Conservation (phyloP, 2,797 vertebrate species). For the Pipistrellus pipistrellus region DNA sequence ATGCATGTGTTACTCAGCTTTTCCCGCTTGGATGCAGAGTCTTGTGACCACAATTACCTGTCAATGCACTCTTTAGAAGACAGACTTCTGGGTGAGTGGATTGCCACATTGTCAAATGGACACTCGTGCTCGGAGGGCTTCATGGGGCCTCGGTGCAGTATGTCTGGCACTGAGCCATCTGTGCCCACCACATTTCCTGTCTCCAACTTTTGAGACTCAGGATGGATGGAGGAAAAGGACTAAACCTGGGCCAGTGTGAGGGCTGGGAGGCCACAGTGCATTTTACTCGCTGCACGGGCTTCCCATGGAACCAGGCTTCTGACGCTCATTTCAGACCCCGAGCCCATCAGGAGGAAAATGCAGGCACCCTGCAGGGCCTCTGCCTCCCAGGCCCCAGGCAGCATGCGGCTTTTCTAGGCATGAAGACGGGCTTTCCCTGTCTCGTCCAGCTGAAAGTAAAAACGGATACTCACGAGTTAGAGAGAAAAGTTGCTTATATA, state of each 20-base stretch:
- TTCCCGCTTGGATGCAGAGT: slow-evolving; percentile 88
- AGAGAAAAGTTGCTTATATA: neutral
- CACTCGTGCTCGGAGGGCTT: neutral
- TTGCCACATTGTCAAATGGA: neutral
- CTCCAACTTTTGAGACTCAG: neutral
- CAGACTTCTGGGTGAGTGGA: slow-evolving; percentile 89
- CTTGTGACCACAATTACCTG: slow-evolving; percentile 87
- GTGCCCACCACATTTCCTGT: neutral
- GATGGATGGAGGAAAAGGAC: neutral
- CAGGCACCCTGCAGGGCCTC: neutral
- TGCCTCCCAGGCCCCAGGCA: too few species aligned
- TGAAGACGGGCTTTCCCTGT: neutral
- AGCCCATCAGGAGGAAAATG: neutral
- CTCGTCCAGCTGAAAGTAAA: neutral
- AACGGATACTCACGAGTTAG: neutral
- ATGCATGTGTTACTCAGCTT: slow-evolving; percentile 89
- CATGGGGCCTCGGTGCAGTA: neutral
- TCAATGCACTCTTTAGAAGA: slow-evolving; percentile 84
- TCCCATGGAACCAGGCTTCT: neutral
- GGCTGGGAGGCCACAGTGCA: neutral
- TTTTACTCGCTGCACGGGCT: neutral
- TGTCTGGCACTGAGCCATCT: neutral
- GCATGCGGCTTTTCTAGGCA: neutral
- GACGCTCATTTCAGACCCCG: neutral
- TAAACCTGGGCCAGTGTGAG: neutral